Conservation (phyloP, 1,140 invertebrate genomes). For the Lasioglossum albipes region DNA sequence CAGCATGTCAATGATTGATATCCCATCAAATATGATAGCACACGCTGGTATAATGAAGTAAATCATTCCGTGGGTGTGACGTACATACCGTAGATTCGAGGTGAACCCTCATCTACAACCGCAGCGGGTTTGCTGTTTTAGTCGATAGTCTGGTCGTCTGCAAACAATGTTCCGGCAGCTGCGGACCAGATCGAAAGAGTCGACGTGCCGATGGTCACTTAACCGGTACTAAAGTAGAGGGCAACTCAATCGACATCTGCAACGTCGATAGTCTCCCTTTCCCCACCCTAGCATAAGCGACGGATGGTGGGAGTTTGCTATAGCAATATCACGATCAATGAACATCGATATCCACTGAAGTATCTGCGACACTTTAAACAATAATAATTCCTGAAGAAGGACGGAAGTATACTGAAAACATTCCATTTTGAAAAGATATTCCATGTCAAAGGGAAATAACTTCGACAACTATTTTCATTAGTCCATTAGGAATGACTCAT, state of each 20-base stretch:
- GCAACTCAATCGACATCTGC: neutral
- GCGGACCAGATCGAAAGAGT: neutral
- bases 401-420: no score
- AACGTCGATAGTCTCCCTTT: neutral
- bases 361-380: no score
- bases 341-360: no score
- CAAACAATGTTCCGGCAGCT: neutral
- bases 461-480: no score
- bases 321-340: no score
- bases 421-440: no score
- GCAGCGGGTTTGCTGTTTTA: neutral
- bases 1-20: neutral
- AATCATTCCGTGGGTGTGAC: neutral
- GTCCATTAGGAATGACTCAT: no score
- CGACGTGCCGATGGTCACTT: neutral
- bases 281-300: no score
- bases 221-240: neutral
- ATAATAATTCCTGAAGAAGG: no score
- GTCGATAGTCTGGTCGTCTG: neutral
- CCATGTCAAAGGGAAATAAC: no score
- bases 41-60: neutral
- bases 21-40: neutral
- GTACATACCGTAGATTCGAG: neutral
- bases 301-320: no score
- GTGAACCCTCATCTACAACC: neutral